phyloP scores from a whole-genome alignment of 1,140 invertebrate genomes.

The Dendrolimus punctatus region DNA sequence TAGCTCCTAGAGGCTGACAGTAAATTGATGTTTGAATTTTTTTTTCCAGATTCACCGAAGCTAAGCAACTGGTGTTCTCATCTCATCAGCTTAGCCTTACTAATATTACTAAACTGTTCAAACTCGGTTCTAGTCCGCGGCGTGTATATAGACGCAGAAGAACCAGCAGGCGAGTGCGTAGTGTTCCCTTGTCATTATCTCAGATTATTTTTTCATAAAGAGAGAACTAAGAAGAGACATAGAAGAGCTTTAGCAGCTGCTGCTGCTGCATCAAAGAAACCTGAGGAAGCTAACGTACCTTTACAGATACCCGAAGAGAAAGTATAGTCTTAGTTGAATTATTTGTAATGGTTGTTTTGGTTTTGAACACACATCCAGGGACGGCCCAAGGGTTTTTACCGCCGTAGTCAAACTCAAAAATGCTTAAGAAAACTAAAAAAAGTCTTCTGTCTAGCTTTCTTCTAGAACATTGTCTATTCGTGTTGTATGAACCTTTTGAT shows the following conservation, averaged over 20 bases:
- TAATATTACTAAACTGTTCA: constrained; percentile 86
- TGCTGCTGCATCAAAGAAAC: constrained; percentile 26
- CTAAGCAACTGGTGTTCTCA: constrained; percentile 86
- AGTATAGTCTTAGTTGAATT: constrained; percentile 24
- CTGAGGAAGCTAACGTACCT: constrained; percentile 49
- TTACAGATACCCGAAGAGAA: constrained; percentile 55
- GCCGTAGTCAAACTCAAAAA: too few relatives aligned
- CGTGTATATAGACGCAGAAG: constrained; percentile 88
- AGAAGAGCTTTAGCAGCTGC: constrained; percentile 45
- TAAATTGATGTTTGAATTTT: not conserved
- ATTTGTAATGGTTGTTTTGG: too few relatives aligned
- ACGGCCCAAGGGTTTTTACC: too few relatives aligned
- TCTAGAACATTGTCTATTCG: too few relatives aligned
- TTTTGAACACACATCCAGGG: too few relatives aligned
- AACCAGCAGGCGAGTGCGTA: constrained; percentile 84
- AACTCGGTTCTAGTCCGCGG: constrained; percentile 88
- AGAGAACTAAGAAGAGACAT: constrained; percentile 73
- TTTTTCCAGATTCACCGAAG: constrained; percentile 74
- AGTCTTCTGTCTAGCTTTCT: too few relatives aligned
- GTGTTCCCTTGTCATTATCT: constrained; percentile 87
- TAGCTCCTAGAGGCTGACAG: not conserved
- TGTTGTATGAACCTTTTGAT: too few relatives aligned
- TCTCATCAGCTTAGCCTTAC: constrained; percentile 79
- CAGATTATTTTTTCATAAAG: constrained; percentile 81
- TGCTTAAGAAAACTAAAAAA: too few relatives aligned